A percentile compares a stretch with the other conserved stretches of the same genome.
These are phyloP conservation scores for Caenorhabditis uteleia DNA, from an alignment of 2,888 invertebrate species.

Conservation along the genomic window DNA sequence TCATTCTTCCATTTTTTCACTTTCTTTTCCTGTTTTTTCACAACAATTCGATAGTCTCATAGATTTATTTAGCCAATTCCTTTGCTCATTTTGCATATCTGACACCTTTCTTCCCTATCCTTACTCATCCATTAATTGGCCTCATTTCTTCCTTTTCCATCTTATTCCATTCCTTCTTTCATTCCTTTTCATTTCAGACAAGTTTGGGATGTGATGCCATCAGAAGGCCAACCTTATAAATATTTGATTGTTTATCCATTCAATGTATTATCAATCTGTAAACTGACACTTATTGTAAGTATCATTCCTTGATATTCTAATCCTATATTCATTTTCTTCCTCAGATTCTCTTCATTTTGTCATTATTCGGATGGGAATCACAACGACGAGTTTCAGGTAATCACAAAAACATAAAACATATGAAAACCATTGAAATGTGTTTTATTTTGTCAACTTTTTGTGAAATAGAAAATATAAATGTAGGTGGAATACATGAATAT, in stretches of 20 bases:
- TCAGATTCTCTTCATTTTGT: neutral
- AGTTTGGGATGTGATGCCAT: slow-evolving; percentile 34
- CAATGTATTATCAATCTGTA: slow-evolving; percentile 29
- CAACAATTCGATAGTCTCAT: neutral
- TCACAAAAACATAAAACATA: too few relatives aligned
- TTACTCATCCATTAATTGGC: too few relatives aligned
- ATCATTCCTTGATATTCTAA: neutral
- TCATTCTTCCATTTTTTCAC: slow-evolving; percentile 3
- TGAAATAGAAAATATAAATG: too few relatives aligned
- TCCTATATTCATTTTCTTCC: neutral
- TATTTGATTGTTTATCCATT: slow-evolving; percentile 37
- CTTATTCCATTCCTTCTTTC: too few relatives aligned
- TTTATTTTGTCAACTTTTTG: too few relatives aligned
- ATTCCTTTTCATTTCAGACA: too few relatives aligned
- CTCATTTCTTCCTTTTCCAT: too few relatives aligned
- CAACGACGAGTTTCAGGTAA: neutral
- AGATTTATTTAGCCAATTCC: neutral
- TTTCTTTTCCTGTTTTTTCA: neutral
- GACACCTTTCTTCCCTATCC: slow-evolving; percentile 14
- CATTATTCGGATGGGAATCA: neutral
- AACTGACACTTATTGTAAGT: slow-evolving; percentile 30
- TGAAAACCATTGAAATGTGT: too few relatives aligned
- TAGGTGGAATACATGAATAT: too few relatives aligned
- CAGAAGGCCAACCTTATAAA: slow-evolving; percentile 33
- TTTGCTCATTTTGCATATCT: slow-evolving; percentile 17